A percentile compares a stretch with the other conserved stretches of the same genome.
Evolutionary conservation across 1,140 invertebrate species (phyloP).

Genomic region (Heterodera carotae): DNA sequence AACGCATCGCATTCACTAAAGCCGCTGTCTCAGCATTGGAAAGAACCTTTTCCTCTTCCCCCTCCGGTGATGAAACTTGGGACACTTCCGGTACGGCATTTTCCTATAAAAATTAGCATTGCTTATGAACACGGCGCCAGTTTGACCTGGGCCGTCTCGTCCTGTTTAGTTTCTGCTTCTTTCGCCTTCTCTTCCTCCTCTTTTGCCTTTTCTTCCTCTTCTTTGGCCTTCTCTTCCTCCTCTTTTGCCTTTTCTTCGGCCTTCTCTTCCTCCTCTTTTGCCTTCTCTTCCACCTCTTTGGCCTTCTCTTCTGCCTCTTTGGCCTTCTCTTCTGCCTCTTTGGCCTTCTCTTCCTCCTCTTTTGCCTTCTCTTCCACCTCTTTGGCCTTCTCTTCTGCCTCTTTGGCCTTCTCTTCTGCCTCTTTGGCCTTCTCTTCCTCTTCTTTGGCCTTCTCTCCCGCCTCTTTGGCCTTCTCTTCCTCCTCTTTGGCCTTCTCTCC

Average conservation of each 20-base stretch:
- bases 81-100: not conserved
- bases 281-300: not conserved
- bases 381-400: not conserved
- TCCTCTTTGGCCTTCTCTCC: not conserved
- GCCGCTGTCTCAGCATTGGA: conserved; percentile 1
- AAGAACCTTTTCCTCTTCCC: not conserved
- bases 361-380: not conserved
- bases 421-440: not conserved
- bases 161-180: not conserved
- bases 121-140: not conserved
- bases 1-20: conserved; percentile 19
- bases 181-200: not conserved
- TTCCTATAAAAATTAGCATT: not conserved
- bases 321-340: not conserved
- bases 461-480: not conserved
- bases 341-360: not conserved
- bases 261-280: not conserved
- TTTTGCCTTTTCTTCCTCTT: not conserved
- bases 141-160: not conserved
- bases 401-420: not conserved
- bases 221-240: not conserved
- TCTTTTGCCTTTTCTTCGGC: not conserved
- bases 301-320: not conserved
- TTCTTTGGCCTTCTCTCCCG: not conserved
- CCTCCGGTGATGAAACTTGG: not conserved